Evolutionary conservation across 2,888 invertebrate species (phyloP), one percentile per base, ranked within the genome.

Genomic region (Drosophila phalerata): DNA sequence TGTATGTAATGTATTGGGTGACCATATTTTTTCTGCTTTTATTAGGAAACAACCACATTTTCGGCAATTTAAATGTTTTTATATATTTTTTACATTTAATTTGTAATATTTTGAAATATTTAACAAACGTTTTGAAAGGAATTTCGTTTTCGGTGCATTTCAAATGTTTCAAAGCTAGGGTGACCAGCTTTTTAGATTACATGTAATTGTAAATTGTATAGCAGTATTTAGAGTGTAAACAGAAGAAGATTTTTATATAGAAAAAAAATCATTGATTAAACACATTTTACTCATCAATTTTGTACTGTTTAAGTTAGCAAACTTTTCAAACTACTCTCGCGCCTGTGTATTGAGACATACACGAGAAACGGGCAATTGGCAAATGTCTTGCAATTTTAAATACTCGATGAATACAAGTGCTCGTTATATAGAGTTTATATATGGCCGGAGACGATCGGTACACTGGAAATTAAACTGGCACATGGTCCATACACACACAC

Each of bases 401-500:
- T 63, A 49, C 32, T 40, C 30, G 30, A 45, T 37, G 15, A 32
- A 56, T 56, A 19, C 13, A 37, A 45, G 32, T 25, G 13, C 19
- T 49, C 8, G 48, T 25, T 25, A 25, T 45, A 32, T 30, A 56
- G 22, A n/a, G 19, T 52, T 57, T 52, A 22, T 15, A 17, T 15
- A 42, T 19, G 22, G 13, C 56, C 57, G 69, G 74, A 73, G 67
- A 73, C 40, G 61, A 48, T 62, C 48, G 52, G 22, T 15, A 10
- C 37, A 47, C 45, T 52, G 6, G 32, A 6, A 30, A 52, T 52
- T 52, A 68, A 66, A 55, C 55, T 49, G 75, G 75, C 74, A 74
- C 74, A 74, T 74, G 71, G 64, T 76, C 40, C 28, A 64, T 32
- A 61, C 56, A 69, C 75, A 74, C 69, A 69, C 75, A 55, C 75